Evolutionary conservation across 2,888 invertebrate species (phyloP).

Genomic region (Stenichneumon culpator): DNA sequence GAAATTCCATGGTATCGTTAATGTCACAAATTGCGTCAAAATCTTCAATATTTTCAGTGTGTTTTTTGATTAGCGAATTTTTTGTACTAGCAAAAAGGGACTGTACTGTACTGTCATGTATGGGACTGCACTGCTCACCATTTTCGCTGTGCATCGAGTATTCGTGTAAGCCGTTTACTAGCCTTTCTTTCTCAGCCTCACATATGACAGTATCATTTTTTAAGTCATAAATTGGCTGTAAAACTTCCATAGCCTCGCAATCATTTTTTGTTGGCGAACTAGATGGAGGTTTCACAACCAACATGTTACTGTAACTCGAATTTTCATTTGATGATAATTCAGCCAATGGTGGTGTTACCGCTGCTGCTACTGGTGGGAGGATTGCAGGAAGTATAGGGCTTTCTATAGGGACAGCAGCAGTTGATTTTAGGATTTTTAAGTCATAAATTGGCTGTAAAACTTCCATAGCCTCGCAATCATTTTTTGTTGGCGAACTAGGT

Average conservation of each 20-base stretch:
- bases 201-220: neutral
- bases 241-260: neutral
- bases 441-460: neutral
- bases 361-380: neutral
- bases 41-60: neutral
- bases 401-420: neutral
- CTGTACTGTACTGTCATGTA: neutral
- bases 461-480: neutral
- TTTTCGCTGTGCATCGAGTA: neutral
- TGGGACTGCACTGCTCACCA: neutral
- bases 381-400: neutral
- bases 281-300: neutral
- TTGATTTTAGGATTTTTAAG: neutral
- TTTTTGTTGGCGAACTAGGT: neutral
- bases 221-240: neutral
- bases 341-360: neutral
- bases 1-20: neutral
- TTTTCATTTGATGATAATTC: neutral
- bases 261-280: neutral
- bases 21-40: neutral
- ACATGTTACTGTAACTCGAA: neutral
- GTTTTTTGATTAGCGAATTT: neutral
- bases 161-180: neutral
- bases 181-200: neutral
- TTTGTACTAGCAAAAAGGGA: neutral